phyloP scores from a whole-genome alignment of 2,888 invertebrate genomes.

The Pinctada fucata region DNA sequence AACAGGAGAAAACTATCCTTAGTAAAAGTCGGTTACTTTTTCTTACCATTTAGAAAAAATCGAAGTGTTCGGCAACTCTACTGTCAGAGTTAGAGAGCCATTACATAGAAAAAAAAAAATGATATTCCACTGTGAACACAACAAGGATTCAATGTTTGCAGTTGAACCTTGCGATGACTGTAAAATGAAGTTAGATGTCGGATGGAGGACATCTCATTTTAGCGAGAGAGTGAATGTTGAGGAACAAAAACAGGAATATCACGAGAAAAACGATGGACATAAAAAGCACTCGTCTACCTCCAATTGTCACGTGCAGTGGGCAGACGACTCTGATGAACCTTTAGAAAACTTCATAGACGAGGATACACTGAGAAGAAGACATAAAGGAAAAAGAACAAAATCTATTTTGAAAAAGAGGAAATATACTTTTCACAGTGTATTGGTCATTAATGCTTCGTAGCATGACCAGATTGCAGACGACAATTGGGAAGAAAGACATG shows the following conservation, averaged over 20 bases:
- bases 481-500: not conserved
- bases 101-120: not conserved
- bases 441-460: not conserved
- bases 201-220: not conserved
- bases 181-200: not conserved
- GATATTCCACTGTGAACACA: not conserved
- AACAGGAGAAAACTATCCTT: too few relatives aligned
- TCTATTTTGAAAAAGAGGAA: not conserved
- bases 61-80: too few relatives aligned
- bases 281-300: too few relatives aligned
- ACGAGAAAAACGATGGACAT: not conserved
- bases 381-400: not conserved
- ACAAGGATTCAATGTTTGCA: not conserved
- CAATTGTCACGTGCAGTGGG: not conserved
- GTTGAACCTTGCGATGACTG: not conserved
- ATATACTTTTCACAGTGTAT: not conserved
- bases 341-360: not conserved
- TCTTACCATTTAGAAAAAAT: too few relatives aligned
- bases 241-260: not conserved
- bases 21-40: too few relatives aligned
- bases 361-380: not conserved
- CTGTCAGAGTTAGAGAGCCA: too few relatives aligned
- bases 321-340: not conserved
- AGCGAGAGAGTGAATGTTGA: not conserved
- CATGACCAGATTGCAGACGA: not conserved